phyloP scores from a whole-genome alignment of 2,797 vertebrate species.

The Lithobates sylvaticus region DNA sequence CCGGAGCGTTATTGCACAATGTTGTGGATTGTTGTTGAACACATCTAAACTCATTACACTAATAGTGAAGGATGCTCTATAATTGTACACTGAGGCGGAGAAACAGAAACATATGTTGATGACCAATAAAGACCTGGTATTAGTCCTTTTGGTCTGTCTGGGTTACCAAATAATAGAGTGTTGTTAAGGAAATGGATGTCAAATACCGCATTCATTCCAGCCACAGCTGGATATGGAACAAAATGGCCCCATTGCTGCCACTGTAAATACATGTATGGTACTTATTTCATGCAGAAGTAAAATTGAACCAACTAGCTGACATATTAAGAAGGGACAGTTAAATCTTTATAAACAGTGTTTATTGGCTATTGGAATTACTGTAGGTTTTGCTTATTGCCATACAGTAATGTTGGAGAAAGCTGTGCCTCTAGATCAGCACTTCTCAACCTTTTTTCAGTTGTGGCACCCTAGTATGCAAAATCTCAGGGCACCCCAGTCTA shows the following conservation, averaged over 20 bases:
- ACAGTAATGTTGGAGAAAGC: too few species aligned
- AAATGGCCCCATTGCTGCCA: neutral
- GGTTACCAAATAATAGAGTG: constrained; percentile 8
- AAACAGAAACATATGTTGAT: constrained; percentile 12
- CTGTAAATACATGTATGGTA: neutral
- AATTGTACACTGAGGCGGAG: neutral
- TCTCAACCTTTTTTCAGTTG: too few species aligned
- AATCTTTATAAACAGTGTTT: too few species aligned
- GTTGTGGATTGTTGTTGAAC: neutral
- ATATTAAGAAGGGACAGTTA: too few species aligned
- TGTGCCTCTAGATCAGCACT: too few species aligned
- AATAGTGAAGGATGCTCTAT: neutral
- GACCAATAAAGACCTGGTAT: neutral
- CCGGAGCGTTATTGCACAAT: neutral
- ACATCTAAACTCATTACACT: neutral
- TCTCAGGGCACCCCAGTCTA: too few species aligned
- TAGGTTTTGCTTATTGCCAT: too few species aligned
- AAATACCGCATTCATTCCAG: neutral
- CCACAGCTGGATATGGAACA: constrained; percentile 3
- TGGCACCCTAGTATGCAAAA: too few species aligned
- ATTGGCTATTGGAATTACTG: too few species aligned
- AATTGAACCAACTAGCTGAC: too few species aligned
- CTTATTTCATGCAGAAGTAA: neutral
- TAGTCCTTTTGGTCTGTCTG: neutral
- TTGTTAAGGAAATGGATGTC: neutral